A percentile compares a stretch with the other conserved stretches of the same genome.
phyloP scores from a whole-genome alignment of 2,888 invertebrate species.

The Hololepta plana region DNA sequence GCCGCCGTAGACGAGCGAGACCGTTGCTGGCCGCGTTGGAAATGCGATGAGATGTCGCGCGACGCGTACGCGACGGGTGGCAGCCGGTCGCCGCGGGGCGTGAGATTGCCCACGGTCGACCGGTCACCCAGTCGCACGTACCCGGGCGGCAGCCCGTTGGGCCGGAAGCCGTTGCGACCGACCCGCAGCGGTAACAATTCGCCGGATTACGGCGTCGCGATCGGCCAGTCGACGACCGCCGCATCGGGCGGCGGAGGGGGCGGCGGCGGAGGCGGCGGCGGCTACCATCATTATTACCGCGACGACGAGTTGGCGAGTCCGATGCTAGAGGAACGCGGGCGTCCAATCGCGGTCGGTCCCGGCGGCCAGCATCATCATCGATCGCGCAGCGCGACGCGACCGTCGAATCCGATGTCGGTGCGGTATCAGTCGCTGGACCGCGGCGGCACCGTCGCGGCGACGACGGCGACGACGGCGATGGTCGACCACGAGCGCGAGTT shows the following conservation, averaged over 20 bases:
- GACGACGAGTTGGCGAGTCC: slow-evolving; percentile 75
- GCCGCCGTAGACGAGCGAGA: slow-evolving; percentile 4
- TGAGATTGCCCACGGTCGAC: slow-evolving; percentile 76
- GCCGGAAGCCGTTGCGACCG: slow-evolving; percentile 25
- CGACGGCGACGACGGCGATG: too few relatives aligned
- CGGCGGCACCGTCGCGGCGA: slow-evolving; percentile 16
- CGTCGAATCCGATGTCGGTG: slow-evolving; percentile 35
- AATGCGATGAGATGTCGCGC: slow-evolving; percentile 36
- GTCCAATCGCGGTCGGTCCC: slow-evolving; percentile 35
- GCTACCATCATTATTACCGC: slow-evolving; percentile 42
- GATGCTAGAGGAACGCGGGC: slow-evolving; percentile 53
- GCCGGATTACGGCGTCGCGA: slow-evolving; percentile 39
- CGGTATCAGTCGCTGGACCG: slow-evolving; percentile 35
- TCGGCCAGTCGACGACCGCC: slow-evolving; percentile 7
- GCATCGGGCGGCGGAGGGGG: slow-evolving; percentile 13
- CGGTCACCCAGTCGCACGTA: slow-evolving; percentile 73
- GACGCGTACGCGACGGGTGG: slow-evolving; percentile 39
- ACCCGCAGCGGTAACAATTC: slow-evolving; percentile 39
- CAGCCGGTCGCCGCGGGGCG: slow-evolving; percentile 47
- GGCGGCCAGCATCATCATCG: slow-evolving; percentile 47
- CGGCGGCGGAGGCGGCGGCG: slow-evolving; percentile 26
- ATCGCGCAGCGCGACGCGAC: slow-evolving; percentile 59
- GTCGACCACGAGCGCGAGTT: slow-evolving; percentile 64
- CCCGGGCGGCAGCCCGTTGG: slow-evolving; percentile 35
- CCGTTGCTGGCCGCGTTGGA: slow-evolving; percentile 11